These are phyloP conservation scores for Zootoca vivipara DNA, from an alignment of 2,113 vertebrate species.

Conservation along the genomic window DNA sequence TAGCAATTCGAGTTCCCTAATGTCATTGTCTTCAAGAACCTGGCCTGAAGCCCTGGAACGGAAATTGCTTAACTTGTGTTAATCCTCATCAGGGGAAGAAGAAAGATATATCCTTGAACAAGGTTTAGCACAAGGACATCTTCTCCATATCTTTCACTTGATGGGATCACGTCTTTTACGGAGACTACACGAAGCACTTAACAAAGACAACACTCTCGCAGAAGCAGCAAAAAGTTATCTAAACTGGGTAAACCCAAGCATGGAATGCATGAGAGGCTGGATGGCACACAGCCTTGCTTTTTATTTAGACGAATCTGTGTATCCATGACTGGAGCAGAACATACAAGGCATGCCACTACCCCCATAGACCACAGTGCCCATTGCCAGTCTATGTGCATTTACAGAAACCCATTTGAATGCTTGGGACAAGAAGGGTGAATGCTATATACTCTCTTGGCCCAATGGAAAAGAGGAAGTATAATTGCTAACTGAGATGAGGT, in stretches of 20 bases:
- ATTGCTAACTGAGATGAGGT: not conserved
- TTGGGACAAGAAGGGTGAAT: not conserved
- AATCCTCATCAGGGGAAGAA: conserved; percentile 56
- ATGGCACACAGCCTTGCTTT: not conserved
- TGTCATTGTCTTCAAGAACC: conserved; percentile 13
- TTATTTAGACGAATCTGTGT: not conserved
- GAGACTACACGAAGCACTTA: not conserved
- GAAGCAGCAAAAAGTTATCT: conserved; percentile 24
- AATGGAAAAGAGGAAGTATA: not conserved
- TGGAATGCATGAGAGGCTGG: not conserved
- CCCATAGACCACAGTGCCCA: not conserved
- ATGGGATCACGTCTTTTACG: conserved; percentile 52
- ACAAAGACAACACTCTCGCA: conserved; percentile 6
- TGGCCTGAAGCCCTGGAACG: conserved; percentile 55
- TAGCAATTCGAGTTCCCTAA: conserved; percentile 51
- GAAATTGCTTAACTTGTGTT: conserved; percentile 63
- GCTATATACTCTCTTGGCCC: no score
- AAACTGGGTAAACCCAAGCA: conserved; percentile 44
- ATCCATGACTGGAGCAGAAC: not conserved
- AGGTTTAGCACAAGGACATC: conserved; percentile 62
- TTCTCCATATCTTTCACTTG: conserved; percentile 14
- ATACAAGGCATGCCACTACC: not conserved
- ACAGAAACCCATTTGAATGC: no score
- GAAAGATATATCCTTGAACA: conserved; percentile 6
- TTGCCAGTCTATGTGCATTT: no score